A percentile compares a stretch with the other conserved stretches of the same genome.
phyloP scores from a whole-genome alignment of 2,888 invertebrate species.

The Invenusta paracnida region DNA sequence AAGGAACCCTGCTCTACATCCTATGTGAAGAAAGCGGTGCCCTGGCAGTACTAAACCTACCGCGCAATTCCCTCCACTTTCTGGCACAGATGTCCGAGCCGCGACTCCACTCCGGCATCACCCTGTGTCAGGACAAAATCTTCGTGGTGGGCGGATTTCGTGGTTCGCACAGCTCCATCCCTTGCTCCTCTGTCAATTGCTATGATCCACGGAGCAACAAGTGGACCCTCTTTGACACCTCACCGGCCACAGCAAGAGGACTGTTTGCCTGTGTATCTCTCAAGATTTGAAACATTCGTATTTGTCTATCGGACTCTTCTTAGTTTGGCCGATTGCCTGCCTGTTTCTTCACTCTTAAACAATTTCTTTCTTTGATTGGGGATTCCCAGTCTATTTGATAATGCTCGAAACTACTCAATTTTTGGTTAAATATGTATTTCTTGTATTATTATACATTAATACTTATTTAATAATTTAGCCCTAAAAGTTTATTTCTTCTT shows the following conservation, averaged over 20 bases:
- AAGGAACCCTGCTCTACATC: slow-evolving; percentile 4
- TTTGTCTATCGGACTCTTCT: too few relatives aligned
- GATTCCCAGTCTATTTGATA: too few relatives aligned
- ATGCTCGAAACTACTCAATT: too few relatives aligned
- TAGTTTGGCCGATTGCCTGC: not conserved
- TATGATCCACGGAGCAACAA: not conserved
- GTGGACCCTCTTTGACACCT: not conserved
- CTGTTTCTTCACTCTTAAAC: not conserved
- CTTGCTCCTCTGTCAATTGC: not conserved
- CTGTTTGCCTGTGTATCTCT: not conserved
- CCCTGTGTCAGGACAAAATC: not conserved
- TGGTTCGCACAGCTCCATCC: not conserved
- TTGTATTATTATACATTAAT: too few relatives aligned
- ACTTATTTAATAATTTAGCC: too few relatives aligned
- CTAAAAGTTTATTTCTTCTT: too few relatives aligned
- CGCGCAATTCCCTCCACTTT: not conserved
- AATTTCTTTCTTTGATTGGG: not conserved
- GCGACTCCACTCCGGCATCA: not conserved
- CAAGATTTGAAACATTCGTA: not conserved
- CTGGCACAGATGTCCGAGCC: not conserved
- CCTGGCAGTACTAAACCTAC: not conserved
- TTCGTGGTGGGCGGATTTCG: slow-evolving; percentile 2
- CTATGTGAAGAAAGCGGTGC: not conserved
- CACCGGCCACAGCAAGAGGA: not conserved
- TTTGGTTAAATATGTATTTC: too few relatives aligned